Percentiles rank a stretch among this genome's conserved stretches.
phyloP scores from a whole-genome alignment of 2,888 invertebrate species.

The Neoascia interrupta region DNA sequence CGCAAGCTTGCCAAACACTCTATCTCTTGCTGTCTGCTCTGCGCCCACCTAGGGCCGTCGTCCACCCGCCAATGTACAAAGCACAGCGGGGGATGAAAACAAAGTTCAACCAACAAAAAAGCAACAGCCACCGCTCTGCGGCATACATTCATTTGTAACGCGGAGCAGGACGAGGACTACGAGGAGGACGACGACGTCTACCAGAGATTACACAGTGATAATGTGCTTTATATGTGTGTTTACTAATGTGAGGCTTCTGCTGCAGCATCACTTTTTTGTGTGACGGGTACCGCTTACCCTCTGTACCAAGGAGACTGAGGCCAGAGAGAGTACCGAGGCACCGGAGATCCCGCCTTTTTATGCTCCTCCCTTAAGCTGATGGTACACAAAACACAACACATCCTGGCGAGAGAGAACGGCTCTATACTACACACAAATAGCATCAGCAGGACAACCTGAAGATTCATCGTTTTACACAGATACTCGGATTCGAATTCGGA shows the following conservation, averaged over 20 bases:
- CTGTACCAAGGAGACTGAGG: conserved; percentile 36
- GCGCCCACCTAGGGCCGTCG: conserved; percentile 61
- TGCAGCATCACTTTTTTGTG: conserved; percentile 69
- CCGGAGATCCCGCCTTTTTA: conserved; percentile 75
- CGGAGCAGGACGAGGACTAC: conserved; percentile 24
- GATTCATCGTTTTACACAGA: conserved; percentile 68
- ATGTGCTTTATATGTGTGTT: conserved; percentile 69
- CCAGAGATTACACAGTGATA: conserved; percentile 66
- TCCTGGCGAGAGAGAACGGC: conserved; percentile 51
- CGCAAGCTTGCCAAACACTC: conserved; percentile 70
- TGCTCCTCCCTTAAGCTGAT: conserved; percentile 73
- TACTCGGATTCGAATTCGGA: conserved; percentile 50
- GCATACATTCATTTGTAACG: conserved; percentile 61
- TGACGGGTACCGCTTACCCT: conserved; percentile 13
- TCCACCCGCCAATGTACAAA: conserved; percentile 66
- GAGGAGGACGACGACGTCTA: conserved; percentile 58
- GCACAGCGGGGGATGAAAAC: conserved; percentile 68
- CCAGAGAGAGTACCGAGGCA: conserved; percentile 24
- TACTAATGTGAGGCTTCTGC: conserved; percentile 70
- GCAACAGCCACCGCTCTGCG: conserved; percentile 54
- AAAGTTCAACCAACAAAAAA: conserved; percentile 69
- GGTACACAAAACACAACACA: too few relatives aligned
- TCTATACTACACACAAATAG: conserved; percentile 37
- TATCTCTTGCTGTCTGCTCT: conserved; percentile 69
- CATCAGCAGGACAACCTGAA: conserved; percentile 53